phyloP scores from a whole-genome alignment of 2,113 vertebrate species.

The Rhinoderma darwinii region DNA sequence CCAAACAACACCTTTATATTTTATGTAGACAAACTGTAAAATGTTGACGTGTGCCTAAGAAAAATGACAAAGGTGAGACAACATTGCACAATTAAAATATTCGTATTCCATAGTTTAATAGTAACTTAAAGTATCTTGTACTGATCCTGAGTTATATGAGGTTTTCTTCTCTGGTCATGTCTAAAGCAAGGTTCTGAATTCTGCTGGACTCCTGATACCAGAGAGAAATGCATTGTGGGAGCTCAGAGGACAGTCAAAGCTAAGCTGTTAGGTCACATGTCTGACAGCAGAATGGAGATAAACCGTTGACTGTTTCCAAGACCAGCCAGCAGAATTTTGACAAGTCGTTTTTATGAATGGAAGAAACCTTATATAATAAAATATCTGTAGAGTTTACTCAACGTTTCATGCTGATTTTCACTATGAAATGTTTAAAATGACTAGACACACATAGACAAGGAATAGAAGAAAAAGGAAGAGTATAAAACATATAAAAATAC shows the following conservation, averaged over 20 bases:
- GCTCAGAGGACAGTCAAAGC: neutral
- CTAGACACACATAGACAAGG: neutral
- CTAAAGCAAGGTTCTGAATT: neutral
- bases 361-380: too few relatives aligned
- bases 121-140: neutral
- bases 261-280: too few relatives aligned
- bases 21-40: neutral
- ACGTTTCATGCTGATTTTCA: neutral
- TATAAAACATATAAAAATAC: neutral
- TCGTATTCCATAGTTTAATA: neutral
- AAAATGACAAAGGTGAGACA: neutral
- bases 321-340: neutral
- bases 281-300: too few relatives aligned
- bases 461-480: neutral
- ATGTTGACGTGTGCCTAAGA: too few relatives aligned
- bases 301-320: neutral
- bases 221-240: neutral
- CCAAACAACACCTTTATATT: too few relatives aligned
- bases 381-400: neutral
- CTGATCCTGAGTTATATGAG: neutral
- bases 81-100: neutral
- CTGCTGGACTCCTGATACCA: neutral
- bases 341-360: neutral
- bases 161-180: neutral
- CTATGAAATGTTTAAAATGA: neutral